Percentiles rank a stretch among this genome's conserved stretches.
phyloP scores from a whole-genome alignment of 1,140 invertebrate genomes.

The Lamellibrachia luymesi region DNA sequence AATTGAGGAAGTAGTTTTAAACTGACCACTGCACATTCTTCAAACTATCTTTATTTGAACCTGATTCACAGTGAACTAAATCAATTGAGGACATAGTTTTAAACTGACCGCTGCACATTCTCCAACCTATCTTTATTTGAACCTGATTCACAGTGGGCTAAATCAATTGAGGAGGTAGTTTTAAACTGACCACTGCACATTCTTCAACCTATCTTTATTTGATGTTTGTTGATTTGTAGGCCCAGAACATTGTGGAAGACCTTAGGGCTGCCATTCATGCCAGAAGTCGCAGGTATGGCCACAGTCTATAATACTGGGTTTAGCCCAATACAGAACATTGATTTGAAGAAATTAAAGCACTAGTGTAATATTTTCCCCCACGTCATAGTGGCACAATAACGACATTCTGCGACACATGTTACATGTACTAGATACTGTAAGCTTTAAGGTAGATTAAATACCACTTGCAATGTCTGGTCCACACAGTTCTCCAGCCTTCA shows the following conservation, averaged over 20 bases:
- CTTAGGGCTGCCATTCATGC: conserved; percentile 66
- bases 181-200: too few species aligned
- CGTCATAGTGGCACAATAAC: neutral
- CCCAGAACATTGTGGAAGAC: conserved; percentile 84
- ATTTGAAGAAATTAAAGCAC: neutral
- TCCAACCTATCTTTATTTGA: too few species aligned
- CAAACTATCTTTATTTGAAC: conserved; percentile 24
- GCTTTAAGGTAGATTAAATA: neutral
- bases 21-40: too few species aligned
- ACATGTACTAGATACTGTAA: neutral
- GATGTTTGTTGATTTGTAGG: conserved; percentile 60
- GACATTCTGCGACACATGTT: neutral
- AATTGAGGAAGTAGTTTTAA: too few species aligned
- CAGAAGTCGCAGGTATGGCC: neutral
- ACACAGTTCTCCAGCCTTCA: neutral
- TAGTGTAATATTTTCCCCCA: neutral
- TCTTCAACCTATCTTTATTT: conserved; percentile 23
- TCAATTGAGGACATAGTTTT: too few species aligned
- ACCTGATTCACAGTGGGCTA: too few species aligned
- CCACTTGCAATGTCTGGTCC: neutral
- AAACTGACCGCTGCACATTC: too few species aligned
- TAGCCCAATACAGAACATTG: neutral
- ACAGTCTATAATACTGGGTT: neutral
- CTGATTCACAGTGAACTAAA: too few species aligned
- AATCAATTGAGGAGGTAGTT: too few species aligned